Conservation (phyloP, 2,888 invertebrate genomes). For the Troides oblongomaculatus region DNA sequence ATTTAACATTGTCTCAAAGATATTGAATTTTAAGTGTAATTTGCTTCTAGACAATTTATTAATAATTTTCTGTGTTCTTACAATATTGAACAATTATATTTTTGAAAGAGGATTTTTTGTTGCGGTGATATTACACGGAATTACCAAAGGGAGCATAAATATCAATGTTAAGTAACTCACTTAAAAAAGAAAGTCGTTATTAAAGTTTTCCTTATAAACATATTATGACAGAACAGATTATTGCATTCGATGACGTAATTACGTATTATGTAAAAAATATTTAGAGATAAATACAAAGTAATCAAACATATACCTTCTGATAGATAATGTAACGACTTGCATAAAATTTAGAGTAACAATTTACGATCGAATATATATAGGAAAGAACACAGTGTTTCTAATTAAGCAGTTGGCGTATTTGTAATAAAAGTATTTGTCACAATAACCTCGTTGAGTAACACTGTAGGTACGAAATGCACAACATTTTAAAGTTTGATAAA, state of each 20-base stretch:
- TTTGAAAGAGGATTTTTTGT: background rate
- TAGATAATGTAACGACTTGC: background rate
- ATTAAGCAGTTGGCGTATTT: background rate
- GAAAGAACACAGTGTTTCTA: background rate
- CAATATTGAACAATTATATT: too few species aligned
- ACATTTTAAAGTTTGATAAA: background rate
- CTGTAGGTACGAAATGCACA: background rate
- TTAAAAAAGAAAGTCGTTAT: background rate
- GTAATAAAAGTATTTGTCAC: background rate
- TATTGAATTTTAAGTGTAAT: background rate
- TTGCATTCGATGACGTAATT: background rate
- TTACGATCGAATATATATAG: background rate
- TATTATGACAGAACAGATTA: background rate
- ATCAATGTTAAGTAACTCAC: background rate
- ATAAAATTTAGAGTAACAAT: background rate
- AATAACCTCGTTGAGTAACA: background rate
- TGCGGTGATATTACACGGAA: background rate
- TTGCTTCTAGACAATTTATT: too few species aligned
- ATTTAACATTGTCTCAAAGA: background rate
- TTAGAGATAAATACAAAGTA: background rate
- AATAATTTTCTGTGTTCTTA: too few species aligned
- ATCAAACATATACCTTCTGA: background rate
- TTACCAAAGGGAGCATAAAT: background rate
- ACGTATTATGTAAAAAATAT: conserved; percentile 1
- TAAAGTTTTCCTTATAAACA: conserved; percentile 3